phyloP scores from a whole-genome alignment of 2,888 invertebrate species.

The Scaptomyza cyrtandrae region DNA sequence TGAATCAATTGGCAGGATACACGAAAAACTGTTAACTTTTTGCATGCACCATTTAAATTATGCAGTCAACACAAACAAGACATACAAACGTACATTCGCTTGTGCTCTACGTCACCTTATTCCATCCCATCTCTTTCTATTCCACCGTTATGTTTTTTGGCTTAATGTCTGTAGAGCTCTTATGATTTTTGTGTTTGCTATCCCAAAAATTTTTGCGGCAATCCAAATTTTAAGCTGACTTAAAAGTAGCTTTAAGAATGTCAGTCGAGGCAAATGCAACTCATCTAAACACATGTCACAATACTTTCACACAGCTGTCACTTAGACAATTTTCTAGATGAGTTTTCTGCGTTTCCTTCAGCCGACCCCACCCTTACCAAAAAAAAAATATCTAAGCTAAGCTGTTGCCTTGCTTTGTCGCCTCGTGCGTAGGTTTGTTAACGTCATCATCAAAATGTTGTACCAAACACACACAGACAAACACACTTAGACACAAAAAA shows the following conservation, averaged over 20 bases:
- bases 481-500: too few species aligned
- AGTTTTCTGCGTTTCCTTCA: conserved; percentile 69
- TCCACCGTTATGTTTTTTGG: conserved; percentile 55
- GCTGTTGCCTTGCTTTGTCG: conserved; percentile 48
- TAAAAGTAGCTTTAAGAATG: conserved; percentile 61
- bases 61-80: conserved; percentile 64
- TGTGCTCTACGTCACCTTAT: background rate
- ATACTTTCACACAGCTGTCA: conserved; percentile 80
- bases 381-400: conserved; percentile 47
- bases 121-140: too few species aligned
- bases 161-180: conserved; percentile 59
- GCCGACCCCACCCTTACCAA: conserved; percentile 6
- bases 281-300: conserved; percentile 81
- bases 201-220: conserved; percentile 62
- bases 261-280: conserved; percentile 64
- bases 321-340: conserved; percentile 81
- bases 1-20: conserved; percentile 63
- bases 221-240: conserved; percentile 66
- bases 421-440: conserved; percentile 73
- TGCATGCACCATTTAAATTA: conserved; percentile 74
- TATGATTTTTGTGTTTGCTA: conserved; percentile 58
- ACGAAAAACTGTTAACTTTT: conserved; percentile 67
- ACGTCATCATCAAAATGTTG: conserved; percentile 71
- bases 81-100: background rate
- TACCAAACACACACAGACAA: conserved; percentile 25